phyloP scores from a whole-genome alignment of 2,888 invertebrate species.

The Lasius platythorax region DNA sequence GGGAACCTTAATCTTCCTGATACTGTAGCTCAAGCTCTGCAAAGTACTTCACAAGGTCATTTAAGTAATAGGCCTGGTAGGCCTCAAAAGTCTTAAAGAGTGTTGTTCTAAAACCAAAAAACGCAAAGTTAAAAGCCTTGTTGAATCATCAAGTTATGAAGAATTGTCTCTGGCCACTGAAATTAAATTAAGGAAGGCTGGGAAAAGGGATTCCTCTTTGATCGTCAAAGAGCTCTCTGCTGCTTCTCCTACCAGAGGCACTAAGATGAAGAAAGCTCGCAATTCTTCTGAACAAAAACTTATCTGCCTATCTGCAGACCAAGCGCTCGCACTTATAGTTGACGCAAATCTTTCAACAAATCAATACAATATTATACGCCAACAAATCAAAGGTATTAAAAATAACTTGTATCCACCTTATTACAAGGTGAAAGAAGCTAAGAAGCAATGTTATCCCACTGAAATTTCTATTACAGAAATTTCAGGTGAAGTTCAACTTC shows the following conservation, averaged over 20 bases:
- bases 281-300: background rate
- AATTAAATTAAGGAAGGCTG: constrained; percentile 7
- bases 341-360: constrained; percentile 36
- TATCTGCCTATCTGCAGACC: constrained; percentile 8
- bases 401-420: constrained; percentile 36
- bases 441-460: constrained; percentile 33
- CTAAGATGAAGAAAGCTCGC: constrained; percentile 12
- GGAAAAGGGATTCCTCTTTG: constrained; percentile 21
- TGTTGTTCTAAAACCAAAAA: constrained; percentile 6
- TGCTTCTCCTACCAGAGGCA: background rate
- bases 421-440: constrained; percentile 34
- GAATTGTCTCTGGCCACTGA: constrained; percentile 22
- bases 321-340: constrained; percentile 31
- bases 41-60: background rate
- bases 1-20: background rate
- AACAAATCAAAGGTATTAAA: background rate
- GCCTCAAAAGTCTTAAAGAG: constrained; percentile 22
- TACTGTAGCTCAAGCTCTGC: background rate
- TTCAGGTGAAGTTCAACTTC: constrained; percentile 34
- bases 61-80: background rate
- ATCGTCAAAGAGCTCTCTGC: constrained; percentile 8
- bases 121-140: constrained; percentile 1
- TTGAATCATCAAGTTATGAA: constrained; percentile 12
- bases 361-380: constrained; percentile 31
- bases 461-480: constrained; percentile 26